Evolutionary conservation across 2,113 vertebrate genomes (phyloP), one percentile per base, ranked within the genome.

Genomic region (Prolemur simus): DNA sequence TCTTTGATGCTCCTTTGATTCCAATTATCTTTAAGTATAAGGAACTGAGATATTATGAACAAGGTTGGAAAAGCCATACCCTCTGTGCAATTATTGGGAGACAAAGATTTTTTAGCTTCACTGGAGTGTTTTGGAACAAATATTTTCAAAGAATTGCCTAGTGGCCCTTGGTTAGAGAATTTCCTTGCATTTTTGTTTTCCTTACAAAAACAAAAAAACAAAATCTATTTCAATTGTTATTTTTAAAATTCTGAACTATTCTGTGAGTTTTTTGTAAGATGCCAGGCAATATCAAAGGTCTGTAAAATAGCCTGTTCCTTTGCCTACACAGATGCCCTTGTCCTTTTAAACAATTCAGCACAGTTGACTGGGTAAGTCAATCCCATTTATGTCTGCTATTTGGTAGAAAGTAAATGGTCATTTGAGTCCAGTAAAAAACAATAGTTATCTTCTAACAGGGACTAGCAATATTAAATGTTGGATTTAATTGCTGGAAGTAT

Each of bases 401-500:
- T 58, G n/a, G 63, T 80, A 73, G 68, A 89, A 91, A 81, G 63
- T 52, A 93, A 96, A 68, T 85, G 29, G 47, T 87, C 74, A 63
- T 89, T 89, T 94, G 83, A 85, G 45, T 69, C 37, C 82, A 77
- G 42, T 85, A 93, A 89, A 94, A 18, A 47, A 91, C 63, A 92
- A 37, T n/a, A 60, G 60, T 71, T 83, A 66, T 87, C 47, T 73
- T 92, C 49, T 91, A 84, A 91, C 18, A 66, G 73, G 60, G 37
- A 69, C 25, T 32, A 29, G 13, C 10, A 54, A 74, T 91, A 77
- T 82, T 86, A 97, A 94, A 80, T 91, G 49, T 47, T 94, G 68
- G 21, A 34, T 93, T 93, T 96, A 93, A 94, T 84, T 96, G 83
- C 37, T 87, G 21, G 12, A 86, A 84, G 54, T 89, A 54, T 71